Base-by-base conservation (phyloP, 2,113 vertebrate species). In the Pteropus alecto region DNA sequence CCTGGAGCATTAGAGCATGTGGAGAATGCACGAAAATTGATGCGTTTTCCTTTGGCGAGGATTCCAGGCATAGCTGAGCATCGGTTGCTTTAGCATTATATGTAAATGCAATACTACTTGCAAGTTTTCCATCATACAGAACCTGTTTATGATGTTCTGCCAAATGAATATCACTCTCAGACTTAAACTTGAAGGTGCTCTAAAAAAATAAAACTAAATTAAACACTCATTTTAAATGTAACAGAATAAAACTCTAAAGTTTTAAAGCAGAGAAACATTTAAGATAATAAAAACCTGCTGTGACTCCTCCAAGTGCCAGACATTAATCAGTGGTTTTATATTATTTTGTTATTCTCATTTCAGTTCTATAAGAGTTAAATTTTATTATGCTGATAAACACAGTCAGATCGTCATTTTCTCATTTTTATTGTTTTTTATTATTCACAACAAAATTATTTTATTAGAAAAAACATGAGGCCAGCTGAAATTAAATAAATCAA, bases 131-230 rank as follows among this genome's bases (percentile, higher is more conserved):
- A 81, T 99, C 99, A 30, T 99, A 99, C 0, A 99, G 97, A 93
- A 99, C 99, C 98, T 99, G 99, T 96, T 99, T 99, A 89, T 99
- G 99, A 97, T 99, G 99, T 98, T 99, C 99, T 3, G 99, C 99
- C 98, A 99, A 99, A 98, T 99, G 99, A 98, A 99, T 99, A 97
- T 99, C 99, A 95, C 99, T 99, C 98, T 99, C 99, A 0, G 99
- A 99, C 97, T 99, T 99, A 97, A 99, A 99, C 97, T 99, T 99
- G 97, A 99, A 99, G 7, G 99, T 99, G 98, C 99, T 99, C 99
- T 99, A 99, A 41, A 71, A 97, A 92, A 74, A 94, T 6, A 94
- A 96, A 87, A 87, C 33, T 71, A 86, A 41, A 87, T 46, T 77
- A 79, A 93, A 35, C 38, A 76, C 11, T 97, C 95, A 58, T 97